Evolutionary conservation across 2,113 vertebrate species (phyloP).

Genomic region (Anseranas semipalmata): DNA sequence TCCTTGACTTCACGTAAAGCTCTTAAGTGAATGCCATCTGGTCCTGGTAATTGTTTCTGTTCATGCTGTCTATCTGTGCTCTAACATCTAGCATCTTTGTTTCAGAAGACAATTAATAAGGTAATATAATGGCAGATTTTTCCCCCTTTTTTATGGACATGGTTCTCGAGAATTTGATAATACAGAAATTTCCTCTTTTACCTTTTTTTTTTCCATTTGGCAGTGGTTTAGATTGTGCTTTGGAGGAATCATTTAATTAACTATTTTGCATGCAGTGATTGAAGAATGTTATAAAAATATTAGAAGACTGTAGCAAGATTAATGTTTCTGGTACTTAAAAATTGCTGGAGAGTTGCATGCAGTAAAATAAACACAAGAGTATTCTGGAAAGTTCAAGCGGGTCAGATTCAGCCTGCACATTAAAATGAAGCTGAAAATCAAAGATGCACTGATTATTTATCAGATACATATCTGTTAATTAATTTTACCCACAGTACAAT

Average conservation of each 20-base stretch:
- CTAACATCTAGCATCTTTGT: background rate
- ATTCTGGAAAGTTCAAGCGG: background rate
- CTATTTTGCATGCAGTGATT: background rate
- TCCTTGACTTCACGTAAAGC: background rate
- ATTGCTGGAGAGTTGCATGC: background rate
- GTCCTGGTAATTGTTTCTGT: background rate
- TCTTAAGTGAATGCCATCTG: background rate
- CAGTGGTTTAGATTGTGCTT: background rate
- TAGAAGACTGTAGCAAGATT: background rate
- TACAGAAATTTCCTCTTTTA: background rate
- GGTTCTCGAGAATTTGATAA: background rate
- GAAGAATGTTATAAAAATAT: background rate
- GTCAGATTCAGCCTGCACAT: background rate
- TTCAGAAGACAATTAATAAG: background rate
- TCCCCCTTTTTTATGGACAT: rapidly evolving
- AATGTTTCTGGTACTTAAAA: background rate
- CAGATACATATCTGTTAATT: background rate
- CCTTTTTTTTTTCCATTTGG: background rate
- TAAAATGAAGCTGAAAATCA: background rate
- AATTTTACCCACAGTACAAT: background rate
- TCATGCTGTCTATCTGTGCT: background rate
- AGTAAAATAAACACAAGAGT: background rate
- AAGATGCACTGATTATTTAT: background rate
- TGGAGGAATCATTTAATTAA: background rate
- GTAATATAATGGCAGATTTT: background rate